Evolutionary conservation across 2,888 invertebrate genomes (phyloP).

Genomic region (Acleris emargana): DNA sequence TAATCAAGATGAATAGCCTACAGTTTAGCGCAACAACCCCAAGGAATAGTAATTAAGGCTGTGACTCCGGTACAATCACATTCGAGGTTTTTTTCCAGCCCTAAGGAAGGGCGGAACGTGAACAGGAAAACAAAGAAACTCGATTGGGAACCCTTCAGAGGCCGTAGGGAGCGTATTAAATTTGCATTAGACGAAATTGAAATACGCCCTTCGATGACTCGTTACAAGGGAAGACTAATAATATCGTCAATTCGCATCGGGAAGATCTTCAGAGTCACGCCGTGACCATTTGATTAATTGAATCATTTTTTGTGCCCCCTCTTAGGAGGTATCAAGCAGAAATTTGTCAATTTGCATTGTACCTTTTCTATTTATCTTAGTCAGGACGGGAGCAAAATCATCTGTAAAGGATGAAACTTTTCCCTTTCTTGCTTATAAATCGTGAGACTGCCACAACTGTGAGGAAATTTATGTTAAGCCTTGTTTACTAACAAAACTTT

Average conservation of each 20-base stretch:
- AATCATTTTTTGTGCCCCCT: conserved; percentile 71
- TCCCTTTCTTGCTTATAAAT: not conserved
- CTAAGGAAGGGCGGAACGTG: conserved; percentile 44
- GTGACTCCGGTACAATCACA: conserved; percentile 43
- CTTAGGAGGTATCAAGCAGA: conserved; percentile 45
- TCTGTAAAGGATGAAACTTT: conserved; percentile 4
- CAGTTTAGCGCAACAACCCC: conserved; percentile 65
- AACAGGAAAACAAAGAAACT: conserved; percentile 75
- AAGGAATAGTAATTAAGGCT: conserved; percentile 65
- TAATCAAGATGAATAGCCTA: conserved; percentile 75
- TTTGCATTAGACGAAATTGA: conserved; percentile 83
- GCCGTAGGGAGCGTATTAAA: conserved; percentile 77
- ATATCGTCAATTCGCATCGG: conserved; percentile 74
- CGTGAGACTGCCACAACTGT: no score
- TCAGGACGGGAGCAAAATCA: conserved; percentile 12
- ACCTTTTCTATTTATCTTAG: conserved; percentile 36
- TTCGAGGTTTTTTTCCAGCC: conserved; percentile 42
- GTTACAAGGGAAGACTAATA: conserved; percentile 78
- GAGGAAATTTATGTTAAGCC: no score
- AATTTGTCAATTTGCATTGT: conserved; percentile 53
- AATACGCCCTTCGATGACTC: conserved; percentile 79
- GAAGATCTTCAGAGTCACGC: conserved; percentile 74
- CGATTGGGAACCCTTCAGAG: conserved; percentile 70
- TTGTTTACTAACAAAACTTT: no score
- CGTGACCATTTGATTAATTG: conserved; percentile 81